Conservation (phyloP, 2,888 invertebrate genomes). For the Iphiclides podalirius region DNA sequence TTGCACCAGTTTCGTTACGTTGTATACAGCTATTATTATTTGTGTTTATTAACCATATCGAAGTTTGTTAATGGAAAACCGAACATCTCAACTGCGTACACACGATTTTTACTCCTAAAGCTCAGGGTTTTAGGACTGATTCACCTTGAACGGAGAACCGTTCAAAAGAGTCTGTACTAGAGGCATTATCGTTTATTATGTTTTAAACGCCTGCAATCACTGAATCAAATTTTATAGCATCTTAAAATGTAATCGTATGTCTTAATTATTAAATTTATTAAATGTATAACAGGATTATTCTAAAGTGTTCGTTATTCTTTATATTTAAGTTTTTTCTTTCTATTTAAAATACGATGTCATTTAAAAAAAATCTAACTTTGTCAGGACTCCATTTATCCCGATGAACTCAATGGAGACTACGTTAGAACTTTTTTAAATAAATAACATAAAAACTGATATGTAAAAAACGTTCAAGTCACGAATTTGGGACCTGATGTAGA, state of each 20-base stretch:
- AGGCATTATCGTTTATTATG: conserved; percentile 17
- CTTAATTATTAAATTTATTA: conserved; percentile 11
- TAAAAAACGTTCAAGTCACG: too few relatives aligned
- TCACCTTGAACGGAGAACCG: not conserved
- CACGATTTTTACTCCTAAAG: conserved; percentile 9
- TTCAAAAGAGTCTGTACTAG: conserved; percentile 1
- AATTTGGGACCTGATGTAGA: too few relatives aligned
- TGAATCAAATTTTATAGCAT: conserved; percentile 12
- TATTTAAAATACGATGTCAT: too few relatives aligned
- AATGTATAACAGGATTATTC: too few relatives aligned
- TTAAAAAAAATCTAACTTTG: too few relatives aligned
- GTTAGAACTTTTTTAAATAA: too few relatives aligned
- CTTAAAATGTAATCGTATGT: conserved; percentile 10
- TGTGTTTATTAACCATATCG: conserved; percentile 28
- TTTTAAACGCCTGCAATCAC: conserved; percentile 17
- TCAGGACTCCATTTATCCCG: too few relatives aligned
- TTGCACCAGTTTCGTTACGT: conserved; percentile 22
- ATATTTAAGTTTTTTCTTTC: too few relatives aligned
- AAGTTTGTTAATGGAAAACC: conserved; percentile 23
- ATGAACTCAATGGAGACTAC: too few relatives aligned
- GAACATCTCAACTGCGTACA: not conserved
- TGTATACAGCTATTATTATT: conserved; percentile 30
- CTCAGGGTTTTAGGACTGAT: not conserved
- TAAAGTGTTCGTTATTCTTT: too few relatives aligned
- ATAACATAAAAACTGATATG: too few relatives aligned